Evolutionary conservation across 2,797 vertebrate genomes (phyloP).

Genomic region (Acestrorhynchus altus): DNA sequence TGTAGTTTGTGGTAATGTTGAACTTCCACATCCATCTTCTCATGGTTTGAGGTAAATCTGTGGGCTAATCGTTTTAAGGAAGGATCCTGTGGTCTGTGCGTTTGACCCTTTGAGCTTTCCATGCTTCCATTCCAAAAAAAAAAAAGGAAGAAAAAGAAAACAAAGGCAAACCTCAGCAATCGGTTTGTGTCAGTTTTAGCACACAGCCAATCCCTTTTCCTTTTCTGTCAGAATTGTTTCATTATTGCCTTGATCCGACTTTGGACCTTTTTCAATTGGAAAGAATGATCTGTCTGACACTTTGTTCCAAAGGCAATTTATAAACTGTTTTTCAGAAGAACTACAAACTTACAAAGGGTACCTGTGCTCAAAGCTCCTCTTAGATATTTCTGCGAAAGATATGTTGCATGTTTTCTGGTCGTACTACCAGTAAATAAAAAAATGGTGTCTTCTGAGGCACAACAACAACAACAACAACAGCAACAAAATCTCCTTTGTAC

Average conservation of each 20-base stretch:
- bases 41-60: neutral
- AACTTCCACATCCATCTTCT: neutral
- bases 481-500: too few species aligned
- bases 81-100: conserved; percentile 2
- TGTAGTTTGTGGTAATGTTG: too few species aligned
- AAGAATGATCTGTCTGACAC: conserved; percentile 59
- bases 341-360: neutral
- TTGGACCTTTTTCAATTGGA: conserved; percentile 63
- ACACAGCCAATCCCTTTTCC: conserved; percentile 58
- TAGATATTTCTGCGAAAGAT: neutral
- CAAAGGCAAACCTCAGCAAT: conserved; percentile 47
- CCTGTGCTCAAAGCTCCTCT: conserved; percentile 3
- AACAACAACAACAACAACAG: neutral
- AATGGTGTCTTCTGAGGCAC: neutral
- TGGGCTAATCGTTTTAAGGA: conserved; percentile 19
- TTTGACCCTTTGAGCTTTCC: conserved; percentile 21
- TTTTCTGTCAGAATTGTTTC: conserved; percentile 55
- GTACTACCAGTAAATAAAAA: too few species aligned
- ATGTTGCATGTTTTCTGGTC: neutral
- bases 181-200: conserved; percentile 48
- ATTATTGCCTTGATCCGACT: conserved; percentile 59
- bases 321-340: conserved; percentile 50
- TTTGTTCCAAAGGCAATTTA: conserved; percentile 65
- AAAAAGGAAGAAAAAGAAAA: neutral
- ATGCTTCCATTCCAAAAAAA: neutral